phyloP scores from a whole-genome alignment of 2,797 vertebrate species.

The Danio aesculapii region DNA sequence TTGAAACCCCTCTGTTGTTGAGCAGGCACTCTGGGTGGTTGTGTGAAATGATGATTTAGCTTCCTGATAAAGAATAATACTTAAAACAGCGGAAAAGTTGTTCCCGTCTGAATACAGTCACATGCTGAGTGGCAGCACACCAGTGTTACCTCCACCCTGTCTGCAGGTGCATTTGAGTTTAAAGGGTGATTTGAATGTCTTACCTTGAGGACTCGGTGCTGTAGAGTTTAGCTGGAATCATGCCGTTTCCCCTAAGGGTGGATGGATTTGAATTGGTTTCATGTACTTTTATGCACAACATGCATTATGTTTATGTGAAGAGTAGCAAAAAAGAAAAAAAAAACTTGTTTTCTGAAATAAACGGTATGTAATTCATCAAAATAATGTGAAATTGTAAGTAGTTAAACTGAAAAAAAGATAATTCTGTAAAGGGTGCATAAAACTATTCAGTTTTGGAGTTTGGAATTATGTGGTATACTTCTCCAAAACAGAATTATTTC shows the following conservation, averaged over 20 bases:
- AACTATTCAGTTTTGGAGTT: too few species aligned
- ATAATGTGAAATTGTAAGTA: too few species aligned
- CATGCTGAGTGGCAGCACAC: slow-evolving; percentile 12
- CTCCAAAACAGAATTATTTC: too few species aligned
- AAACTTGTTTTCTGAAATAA: too few species aligned
- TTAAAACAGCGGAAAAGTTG: slow-evolving; percentile 41
- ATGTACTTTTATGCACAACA: slow-evolving; percentile 2
- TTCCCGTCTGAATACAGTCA: slow-evolving; percentile 32
- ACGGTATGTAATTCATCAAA: too few species aligned
- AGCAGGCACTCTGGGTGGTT: slow-evolving; percentile 43
- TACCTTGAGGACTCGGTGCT: background rate
- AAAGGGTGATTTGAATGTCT: slow-evolving; percentile 33
- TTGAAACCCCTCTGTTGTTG: slow-evolving; percentile 22
- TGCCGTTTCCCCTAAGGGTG: background rate
- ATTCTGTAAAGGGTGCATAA: too few species aligned
- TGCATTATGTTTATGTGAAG: background rate
- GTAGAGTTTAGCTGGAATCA: slow-evolving; percentile 24
- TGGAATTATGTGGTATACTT: too few species aligned
- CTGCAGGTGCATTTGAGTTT: slow-evolving; percentile 27
- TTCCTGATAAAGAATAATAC: slow-evolving; percentile 46
- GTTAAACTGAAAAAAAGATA: too few species aligned
- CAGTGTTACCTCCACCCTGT: background rate
- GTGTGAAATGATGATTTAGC: slow-evolving; percentile 52
- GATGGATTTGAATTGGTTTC: slow-evolving; percentile 20
- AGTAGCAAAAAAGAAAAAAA: background rate